Percentiles rank a stretch among this genome's conserved stretches.
These are phyloP conservation scores for Heteromormyrus szaboi DNA, from an alignment of 2,797 vertebrate genomes.

Conservation along the genomic window DNA sequence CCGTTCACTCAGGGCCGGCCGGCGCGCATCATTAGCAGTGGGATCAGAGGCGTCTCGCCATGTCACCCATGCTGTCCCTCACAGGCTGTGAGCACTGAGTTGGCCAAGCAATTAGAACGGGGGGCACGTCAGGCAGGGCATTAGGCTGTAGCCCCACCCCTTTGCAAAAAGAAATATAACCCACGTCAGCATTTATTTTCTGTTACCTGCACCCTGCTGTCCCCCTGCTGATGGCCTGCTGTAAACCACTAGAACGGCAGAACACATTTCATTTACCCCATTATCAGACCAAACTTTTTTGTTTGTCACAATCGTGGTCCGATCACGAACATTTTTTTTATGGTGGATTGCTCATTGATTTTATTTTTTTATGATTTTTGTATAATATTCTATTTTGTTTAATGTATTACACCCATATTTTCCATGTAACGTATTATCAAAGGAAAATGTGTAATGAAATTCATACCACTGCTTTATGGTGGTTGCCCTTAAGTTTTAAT, in stretches of 20 bases:
- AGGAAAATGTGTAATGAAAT: background rate
- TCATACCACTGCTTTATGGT: slow-evolving; percentile 39
- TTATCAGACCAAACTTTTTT: background rate
- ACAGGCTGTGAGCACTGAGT: slow-evolving; percentile 58
- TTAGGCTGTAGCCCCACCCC: slow-evolving; percentile 61
- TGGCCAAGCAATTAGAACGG: slow-evolving; percentile 52
- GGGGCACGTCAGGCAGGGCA: slow-evolving; percentile 65
- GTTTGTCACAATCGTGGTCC: background rate
- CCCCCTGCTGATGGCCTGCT: slow-evolving; percentile 78
- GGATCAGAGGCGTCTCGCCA: slow-evolving; percentile 67
- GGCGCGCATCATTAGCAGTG: slow-evolving; percentile 75
- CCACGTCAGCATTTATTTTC: slow-evolving; percentile 80
- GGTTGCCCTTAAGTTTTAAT: slow-evolving; percentile 2
- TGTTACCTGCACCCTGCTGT: slow-evolving; percentile 80
- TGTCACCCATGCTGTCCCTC: slow-evolving; percentile 67
- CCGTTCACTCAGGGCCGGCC: slow-evolving; percentile 67
- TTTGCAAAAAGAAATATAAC: slow-evolving; percentile 73
- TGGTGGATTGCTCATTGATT: background rate
- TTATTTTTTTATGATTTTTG: background rate
- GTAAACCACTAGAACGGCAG: background rate
- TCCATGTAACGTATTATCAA: background rate
- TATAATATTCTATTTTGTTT: background rate
- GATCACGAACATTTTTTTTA: background rate
- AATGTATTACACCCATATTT: background rate
- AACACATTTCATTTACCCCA: background rate